phyloP scores from a whole-genome alignment of 2,888 invertebrate genomes.

The Glaucopsyche alexis region DNA sequence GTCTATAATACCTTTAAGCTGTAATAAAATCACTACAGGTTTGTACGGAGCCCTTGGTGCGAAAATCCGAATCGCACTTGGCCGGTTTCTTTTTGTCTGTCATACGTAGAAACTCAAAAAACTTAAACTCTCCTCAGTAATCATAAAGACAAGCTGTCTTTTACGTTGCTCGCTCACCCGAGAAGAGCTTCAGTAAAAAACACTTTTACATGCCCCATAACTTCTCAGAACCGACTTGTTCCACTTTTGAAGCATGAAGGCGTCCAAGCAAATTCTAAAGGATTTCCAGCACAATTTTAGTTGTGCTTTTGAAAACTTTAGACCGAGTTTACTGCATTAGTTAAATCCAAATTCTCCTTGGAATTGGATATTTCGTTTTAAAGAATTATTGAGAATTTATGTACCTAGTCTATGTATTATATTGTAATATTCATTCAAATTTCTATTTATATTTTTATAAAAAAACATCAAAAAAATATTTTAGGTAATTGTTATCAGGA shows the following conservation, averaged over 20 bases:
- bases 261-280: not conserved
- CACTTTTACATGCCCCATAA: slow-evolving; percentile 12
- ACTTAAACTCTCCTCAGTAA: not conserved
- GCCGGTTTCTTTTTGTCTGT: too few relatives aligned
- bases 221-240: not conserved
- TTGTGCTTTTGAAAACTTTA: slow-evolving; percentile 9
- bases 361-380: too few relatives aligned
- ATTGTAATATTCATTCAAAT: too few relatives aligned
- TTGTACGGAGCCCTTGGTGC: too few relatives aligned
- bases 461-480: too few relatives aligned
- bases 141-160: not conserved
- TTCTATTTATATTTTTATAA: too few relatives aligned
- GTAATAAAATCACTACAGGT: too few relatives aligned
- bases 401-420: too few relatives aligned
- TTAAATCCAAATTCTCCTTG: not conserved
- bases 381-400: too few relatives aligned
- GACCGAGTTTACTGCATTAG: not conserved
- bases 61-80: too few relatives aligned
- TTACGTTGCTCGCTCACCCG: not conserved
- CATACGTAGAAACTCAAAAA: not conserved
- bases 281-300: not conserved
- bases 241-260: slow-evolving; percentile 7
- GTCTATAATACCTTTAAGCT: too few relatives aligned
- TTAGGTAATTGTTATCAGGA: too few relatives aligned
- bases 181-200: not conserved